A percentile compares a stretch with the other conserved stretches of the same genome.
phyloP scores from a whole-genome alignment of 2,113 vertebrate genomes.

The Heterochromis multidens region DNA sequence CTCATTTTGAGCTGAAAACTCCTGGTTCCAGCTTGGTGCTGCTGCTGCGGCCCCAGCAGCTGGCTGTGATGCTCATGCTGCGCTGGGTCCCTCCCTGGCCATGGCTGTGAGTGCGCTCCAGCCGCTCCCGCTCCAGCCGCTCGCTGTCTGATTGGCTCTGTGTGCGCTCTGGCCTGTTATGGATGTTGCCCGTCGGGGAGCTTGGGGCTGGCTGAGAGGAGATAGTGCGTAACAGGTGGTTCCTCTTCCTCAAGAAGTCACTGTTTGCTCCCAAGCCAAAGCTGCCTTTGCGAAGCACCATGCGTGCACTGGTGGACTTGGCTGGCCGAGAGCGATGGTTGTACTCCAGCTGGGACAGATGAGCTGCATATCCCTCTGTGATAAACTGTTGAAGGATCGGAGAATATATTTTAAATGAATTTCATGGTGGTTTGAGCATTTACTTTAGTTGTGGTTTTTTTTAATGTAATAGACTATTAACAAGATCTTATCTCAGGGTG shows the following conservation, averaged over 20 bases:
- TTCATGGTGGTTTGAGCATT: neutral
- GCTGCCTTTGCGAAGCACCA: slow-evolving; percentile 96
- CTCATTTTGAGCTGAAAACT: slow-evolving; percentile 62
- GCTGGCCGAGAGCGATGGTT: slow-evolving; percentile 89
- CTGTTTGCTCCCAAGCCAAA: slow-evolving; percentile 90
- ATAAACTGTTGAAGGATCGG: slow-evolving; percentile 77
- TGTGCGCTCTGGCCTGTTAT: slow-evolving; percentile 83
- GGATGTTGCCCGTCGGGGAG: slow-evolving; percentile 75
- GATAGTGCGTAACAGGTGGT: slow-evolving; percentile 95
- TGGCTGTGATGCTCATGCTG: slow-evolving; percentile 90
- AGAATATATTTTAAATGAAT: neutral
- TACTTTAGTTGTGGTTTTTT: neutral
- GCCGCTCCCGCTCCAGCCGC: slow-evolving; percentile 70
- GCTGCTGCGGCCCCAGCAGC: slow-evolving; percentile 87
- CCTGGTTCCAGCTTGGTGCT: slow-evolving; percentile 81
- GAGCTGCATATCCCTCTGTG: slow-evolving; percentile 92
- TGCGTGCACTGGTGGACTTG: slow-evolving; percentile 89
- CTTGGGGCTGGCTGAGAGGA: slow-evolving; percentile 86
- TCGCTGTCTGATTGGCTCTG: slow-evolving; percentile 85
- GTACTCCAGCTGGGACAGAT: slow-evolving; percentile 93
- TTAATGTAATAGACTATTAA: neutral
- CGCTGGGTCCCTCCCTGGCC: slow-evolving; percentile 61
- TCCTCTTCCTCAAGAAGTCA: slow-evolving; percentile 94
- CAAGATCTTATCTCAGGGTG: neutral
- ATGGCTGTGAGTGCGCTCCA: slow-evolving; percentile 77